Conservation (phyloP, 30 jellyfish, hydroid and myxozoan genomes). For the Rhopilema esculentum region DNA sequence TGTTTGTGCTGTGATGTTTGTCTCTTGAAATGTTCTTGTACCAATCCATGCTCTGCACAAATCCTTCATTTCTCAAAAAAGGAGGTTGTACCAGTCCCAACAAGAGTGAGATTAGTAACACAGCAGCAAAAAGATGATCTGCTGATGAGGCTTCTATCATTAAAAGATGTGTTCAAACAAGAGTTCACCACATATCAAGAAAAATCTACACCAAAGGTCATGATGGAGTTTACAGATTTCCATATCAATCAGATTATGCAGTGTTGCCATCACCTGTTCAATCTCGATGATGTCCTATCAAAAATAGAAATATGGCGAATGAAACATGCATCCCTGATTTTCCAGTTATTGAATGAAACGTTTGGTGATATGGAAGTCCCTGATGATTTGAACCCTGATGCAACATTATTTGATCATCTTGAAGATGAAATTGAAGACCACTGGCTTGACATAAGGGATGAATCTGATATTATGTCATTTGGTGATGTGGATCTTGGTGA, state of each 20-base stretch:
- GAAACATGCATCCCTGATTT: conserved; percentile 33
- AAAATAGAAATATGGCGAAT: conserved; percentile 39
- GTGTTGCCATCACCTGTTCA: conserved; percentile 23
- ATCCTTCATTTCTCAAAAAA: conserved; percentile 21
- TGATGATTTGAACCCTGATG: conserved; percentile 19
- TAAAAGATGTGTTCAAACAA: conserved; percentile 8
- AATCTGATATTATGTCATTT: not conserved
- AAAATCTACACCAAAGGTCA: conserved; percentile 6
- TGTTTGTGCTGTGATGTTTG: conserved; percentile 44
- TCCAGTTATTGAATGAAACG: conserved; percentile 14
- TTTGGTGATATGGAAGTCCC: conserved; percentile 43
- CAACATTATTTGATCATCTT: conserved; percentile 10
- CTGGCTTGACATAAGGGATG: conserved; percentile 27
- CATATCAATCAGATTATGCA: conserved; percentile 27
- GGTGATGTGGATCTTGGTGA: not conserved
- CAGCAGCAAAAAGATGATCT: conserved; percentile 25
- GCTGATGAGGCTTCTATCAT: conserved; percentile 12
- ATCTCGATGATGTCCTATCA: conserved; percentile 9
- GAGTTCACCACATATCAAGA: not conserved
- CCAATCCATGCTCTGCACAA: not conserved
- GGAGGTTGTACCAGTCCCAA: conserved; percentile 5
- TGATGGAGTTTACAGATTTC: conserved; percentile 38
- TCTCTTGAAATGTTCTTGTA: conserved; percentile 16
- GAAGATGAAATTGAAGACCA: conserved; percentile 31
- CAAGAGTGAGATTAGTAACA: conserved; percentile 30